These are phyloP conservation scores for Lasioglossum zephyrum DNA, from an alignment of 2,888 invertebrate species.

Conservation along the genomic window DNA sequence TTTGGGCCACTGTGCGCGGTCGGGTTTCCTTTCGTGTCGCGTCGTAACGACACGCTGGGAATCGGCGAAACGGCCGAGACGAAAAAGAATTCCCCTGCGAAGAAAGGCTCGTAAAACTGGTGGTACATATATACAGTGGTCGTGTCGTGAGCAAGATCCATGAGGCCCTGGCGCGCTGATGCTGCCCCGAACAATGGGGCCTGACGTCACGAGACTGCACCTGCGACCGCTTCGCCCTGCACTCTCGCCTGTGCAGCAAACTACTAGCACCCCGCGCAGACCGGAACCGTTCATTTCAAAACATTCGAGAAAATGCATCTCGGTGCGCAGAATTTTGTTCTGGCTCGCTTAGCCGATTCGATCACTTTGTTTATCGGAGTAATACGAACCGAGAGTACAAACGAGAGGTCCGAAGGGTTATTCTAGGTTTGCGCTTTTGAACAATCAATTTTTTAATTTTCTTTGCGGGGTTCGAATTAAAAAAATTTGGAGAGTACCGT, in stretches of 20 bases:
- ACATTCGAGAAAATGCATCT: neutral
- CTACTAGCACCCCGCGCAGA: slow-evolving; percentile 21
- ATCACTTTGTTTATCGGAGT: neutral
- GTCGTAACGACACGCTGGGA: slow-evolving; percentile 18
- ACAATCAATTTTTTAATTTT: neutral
- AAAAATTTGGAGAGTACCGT: neutral
- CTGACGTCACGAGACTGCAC: slow-evolving; percentile 70
- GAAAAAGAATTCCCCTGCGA: slow-evolving; percentile 54
- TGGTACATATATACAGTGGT: slow-evolving; percentile 42
- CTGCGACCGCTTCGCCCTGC: slow-evolving; percentile 48
- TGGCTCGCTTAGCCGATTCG: no score
- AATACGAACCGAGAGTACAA: neutral
- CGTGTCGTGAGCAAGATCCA: slow-evolving; percentile 48
- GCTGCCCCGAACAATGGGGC: slow-evolving; percentile 65
- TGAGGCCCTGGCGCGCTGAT: slow-evolving; percentile 36
- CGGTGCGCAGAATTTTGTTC: neutral
- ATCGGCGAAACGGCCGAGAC: slow-evolving; percentile 18
- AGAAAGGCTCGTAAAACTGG: slow-evolving; percentile 74
- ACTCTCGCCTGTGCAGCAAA: slow-evolving; percentile 39
- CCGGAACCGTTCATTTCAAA: neutral
- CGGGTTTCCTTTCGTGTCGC: neutral
- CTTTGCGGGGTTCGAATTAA: no score
- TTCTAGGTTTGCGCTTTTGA: neutral
- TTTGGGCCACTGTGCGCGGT: neutral
- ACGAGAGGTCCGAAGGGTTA: neutral